Conservation (phyloP, 2,888 invertebrate species). For the Diadegma fenestrale region DNA sequence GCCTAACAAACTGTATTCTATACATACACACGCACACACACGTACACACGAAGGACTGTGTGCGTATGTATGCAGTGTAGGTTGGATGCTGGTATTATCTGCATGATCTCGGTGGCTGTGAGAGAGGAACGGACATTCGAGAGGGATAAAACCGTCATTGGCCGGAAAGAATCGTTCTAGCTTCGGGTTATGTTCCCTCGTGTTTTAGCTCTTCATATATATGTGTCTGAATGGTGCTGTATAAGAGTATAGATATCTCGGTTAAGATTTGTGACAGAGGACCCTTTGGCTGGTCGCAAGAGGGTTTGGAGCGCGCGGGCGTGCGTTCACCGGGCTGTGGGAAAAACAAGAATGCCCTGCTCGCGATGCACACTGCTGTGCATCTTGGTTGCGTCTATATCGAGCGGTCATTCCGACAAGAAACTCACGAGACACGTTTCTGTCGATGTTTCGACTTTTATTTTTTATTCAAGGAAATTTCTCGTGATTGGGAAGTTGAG, state of each 20-base stretch:
- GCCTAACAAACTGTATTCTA: conserved; percentile 27
- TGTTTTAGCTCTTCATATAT: conserved; percentile 47
- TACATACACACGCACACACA: not conserved
- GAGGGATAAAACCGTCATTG: conserved; percentile 79
- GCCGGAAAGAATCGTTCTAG: conserved; percentile 73
- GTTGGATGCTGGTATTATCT: conserved; percentile 65
- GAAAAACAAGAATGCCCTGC: conserved; percentile 46
- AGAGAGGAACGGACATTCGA: conserved; percentile 70
- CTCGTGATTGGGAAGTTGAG: not conserved
- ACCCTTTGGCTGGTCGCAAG: conserved; percentile 8
- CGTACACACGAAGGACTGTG: too few relatives aligned
- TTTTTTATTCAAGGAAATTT: not conserved
- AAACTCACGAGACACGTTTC: not conserved
- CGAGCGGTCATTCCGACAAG: not conserved
- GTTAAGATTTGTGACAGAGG: conserved; percentile 65
- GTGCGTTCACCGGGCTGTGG: conserved; percentile 21
- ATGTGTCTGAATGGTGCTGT: not conserved
- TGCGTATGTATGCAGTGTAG: conserved; percentile 24
- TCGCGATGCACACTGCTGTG: conserved; percentile 1
- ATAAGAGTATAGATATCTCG: conserved; percentile 33
- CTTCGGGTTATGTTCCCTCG: conserved; percentile 55
- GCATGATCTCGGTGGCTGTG: conserved; percentile 79
- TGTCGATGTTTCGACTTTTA: not conserved
- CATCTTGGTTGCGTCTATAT: not conserved
- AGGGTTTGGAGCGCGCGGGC: conserved; percentile 1